Evolutionary conservation across 2,113 vertebrate species (phyloP).

Genomic region (Crotalus helleri): DNA sequence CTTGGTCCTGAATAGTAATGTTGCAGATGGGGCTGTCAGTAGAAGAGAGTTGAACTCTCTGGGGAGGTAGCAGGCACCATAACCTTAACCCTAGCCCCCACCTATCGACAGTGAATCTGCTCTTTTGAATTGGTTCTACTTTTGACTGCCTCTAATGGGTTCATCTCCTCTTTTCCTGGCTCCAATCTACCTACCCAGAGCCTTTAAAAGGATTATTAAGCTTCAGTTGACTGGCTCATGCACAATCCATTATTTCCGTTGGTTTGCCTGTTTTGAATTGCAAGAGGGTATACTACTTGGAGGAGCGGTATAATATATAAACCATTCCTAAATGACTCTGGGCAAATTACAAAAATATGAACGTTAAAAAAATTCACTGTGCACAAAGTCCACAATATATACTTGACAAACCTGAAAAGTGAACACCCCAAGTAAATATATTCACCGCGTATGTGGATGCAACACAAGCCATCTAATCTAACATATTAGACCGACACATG

Average conservation of each 20-base stretch:
- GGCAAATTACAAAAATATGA: background rate
- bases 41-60: background rate
- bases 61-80: background rate
- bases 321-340: background rate
- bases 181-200: background rate
- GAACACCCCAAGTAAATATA: background rate
- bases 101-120: background rate
- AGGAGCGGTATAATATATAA: background rate
- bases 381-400: background rate
- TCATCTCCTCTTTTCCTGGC: background rate
- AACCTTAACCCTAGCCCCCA: background rate
- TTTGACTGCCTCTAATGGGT: background rate
- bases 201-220: background rate
- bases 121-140: background rate
- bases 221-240: background rate
- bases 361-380: background rate
- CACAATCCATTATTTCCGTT: background rate
- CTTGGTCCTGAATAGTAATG: background rate
- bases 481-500: background rate
- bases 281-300: background rate
- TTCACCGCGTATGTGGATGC: background rate
- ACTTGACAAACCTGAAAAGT: background rate
- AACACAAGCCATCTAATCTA: background rate
- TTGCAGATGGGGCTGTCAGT: background rate
- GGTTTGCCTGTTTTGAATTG: background rate